These are phyloP conservation scores for Phocides pigmalion DNA, from an alignment of 1,140 invertebrate genomes.

Conservation along the genomic window DNA sequence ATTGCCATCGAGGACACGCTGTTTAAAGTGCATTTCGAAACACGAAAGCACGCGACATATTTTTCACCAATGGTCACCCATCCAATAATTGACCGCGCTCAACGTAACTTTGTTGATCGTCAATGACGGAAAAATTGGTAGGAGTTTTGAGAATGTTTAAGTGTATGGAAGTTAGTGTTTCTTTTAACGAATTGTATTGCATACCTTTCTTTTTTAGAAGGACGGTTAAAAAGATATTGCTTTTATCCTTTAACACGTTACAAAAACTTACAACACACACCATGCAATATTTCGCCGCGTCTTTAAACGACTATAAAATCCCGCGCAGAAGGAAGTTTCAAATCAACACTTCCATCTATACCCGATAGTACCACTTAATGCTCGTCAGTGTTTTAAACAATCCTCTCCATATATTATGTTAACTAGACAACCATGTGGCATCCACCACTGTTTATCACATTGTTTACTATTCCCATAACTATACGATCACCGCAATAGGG, in stretches of 20 bases:
- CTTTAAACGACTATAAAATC: slow-evolving; percentile 23
- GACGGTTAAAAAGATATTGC: not conserved
- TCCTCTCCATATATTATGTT: slow-evolving; percentile 71
- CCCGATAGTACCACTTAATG: slow-evolving; percentile 63
- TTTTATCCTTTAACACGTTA: not conserved
- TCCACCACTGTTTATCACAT: slow-evolving; percentile 47
- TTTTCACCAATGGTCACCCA: too few relatives aligned
- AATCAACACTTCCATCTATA: slow-evolving; percentile 35
- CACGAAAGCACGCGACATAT: too few relatives aligned
- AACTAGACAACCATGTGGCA: slow-evolving; percentile 69
- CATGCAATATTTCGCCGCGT: slow-evolving; percentile 9
- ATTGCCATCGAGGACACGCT: too few relatives aligned
- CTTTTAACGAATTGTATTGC: too few relatives aligned
- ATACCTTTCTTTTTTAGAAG: too few relatives aligned
- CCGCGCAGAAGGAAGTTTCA: slow-evolving; percentile 19
- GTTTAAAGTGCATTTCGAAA: too few relatives aligned
- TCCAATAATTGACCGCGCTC: too few relatives aligned
- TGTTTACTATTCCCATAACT: slow-evolving; percentile 27
- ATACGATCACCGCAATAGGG: slow-evolving; percentile 38
- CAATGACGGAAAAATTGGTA: too few relatives aligned
- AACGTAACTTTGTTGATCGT: too few relatives aligned
- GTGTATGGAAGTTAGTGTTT: too few relatives aligned
- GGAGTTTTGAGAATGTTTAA: too few relatives aligned
- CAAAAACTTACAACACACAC: not conserved
- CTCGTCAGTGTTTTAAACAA: slow-evolving; percentile 72